Percentiles rank a stretch among this genome's conserved stretches.
phyloP scores from a whole-genome alignment of 35 echinoderm and acorn worm genomes.

The Holothuria glaberrima region DNA sequence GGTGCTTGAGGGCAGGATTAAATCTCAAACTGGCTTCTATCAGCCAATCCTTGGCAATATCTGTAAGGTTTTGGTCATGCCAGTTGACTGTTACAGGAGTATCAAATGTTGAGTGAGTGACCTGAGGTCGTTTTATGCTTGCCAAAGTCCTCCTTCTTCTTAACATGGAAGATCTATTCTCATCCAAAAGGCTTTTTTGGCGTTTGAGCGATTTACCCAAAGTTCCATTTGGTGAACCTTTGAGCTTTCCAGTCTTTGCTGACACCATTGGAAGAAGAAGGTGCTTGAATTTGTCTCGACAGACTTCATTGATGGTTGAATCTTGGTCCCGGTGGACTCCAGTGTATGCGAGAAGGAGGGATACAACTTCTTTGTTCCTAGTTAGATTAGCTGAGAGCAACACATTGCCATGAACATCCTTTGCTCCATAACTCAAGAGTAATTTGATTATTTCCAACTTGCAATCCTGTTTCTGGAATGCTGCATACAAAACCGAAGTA shows the following conservation, averaged over 20 bases:
- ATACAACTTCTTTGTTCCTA: conserved; percentile 70
- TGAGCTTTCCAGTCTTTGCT: conserved; percentile 14
- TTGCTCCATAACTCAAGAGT: conserved; percentile 84
- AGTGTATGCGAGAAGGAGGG: conserved; percentile 78
- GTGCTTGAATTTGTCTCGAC: conserved; percentile 68
- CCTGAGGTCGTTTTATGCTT: conserved; percentile 71
- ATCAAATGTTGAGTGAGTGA: conserved; percentile 78
- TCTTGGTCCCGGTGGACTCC: conserved; percentile 92
- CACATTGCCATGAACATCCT: conserved; percentile 76
- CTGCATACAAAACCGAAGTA: conserved; percentile 77
- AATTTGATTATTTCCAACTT: conserved; percentile 90
- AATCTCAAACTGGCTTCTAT: conserved; percentile 79
- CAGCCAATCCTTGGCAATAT: conserved; percentile 85
- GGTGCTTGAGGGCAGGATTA: conserved; percentile 76
- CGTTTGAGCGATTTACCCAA: conserved; percentile 29
- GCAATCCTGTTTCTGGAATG: conserved; percentile 71
- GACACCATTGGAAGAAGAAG: conserved; percentile 48
- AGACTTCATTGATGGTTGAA: conserved; percentile 63
- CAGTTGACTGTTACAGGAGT: conserved; percentile 87
- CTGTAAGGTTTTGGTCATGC: conserved; percentile 94
- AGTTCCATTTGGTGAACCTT: not conserved
- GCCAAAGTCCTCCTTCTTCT: conserved; percentile 75
- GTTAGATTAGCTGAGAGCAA: conserved; percentile 78
- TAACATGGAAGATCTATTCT: conserved; percentile 3
- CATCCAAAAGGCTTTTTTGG: conserved; percentile 23